Conservation (phyloP, 2,797 vertebrate species). For the Aulostomus chinensis region DNA sequence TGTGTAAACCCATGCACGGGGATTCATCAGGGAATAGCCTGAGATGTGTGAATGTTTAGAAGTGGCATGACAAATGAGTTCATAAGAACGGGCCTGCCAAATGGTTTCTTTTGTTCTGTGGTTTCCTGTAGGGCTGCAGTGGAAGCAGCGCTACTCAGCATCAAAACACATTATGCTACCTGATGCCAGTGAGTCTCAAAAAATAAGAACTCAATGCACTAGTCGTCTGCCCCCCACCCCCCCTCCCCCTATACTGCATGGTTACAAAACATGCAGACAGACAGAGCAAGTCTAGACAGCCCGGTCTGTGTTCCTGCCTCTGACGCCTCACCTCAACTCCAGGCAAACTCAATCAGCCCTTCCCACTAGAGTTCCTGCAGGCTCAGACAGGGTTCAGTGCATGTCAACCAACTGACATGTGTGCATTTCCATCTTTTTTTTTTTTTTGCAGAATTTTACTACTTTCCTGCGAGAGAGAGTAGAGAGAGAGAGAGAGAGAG, state of each 20-base stretch:
- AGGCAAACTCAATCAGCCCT: conserved; percentile 58
- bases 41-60: conserved; percentile 43
- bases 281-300: conserved; percentile 79
- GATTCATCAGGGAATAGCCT: conserved; percentile 21
- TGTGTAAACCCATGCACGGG: not conserved
- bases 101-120: conserved; percentile 66
- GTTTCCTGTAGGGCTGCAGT: conserved; percentile 62
- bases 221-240: conserved; percentile 21
- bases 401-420: conserved; percentile 35
- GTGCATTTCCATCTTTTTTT: conserved; percentile 19
- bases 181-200: conserved; percentile 66
- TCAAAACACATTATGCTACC: conserved; percentile 63
- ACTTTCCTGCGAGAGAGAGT: conserved; percentile 1
- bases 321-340: conserved; percentile 71
- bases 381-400: conserved; percentile 21
- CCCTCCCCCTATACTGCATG: conserved; percentile 51
- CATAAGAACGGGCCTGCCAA: conserved; percentile 44
- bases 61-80: conserved; percentile 49
- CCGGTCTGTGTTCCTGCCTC: conserved; percentile 62
- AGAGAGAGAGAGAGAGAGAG: too few species aligned
- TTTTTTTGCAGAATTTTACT: not conserved
- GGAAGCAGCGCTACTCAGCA: conserved; percentile 66
- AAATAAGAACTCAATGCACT: conserved; percentile 54
- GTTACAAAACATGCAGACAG: conserved; percentile 74
- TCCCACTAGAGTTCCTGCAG: conserved; percentile 37